Conservation (phyloP, 2,888 invertebrate genomes). For the Synanthedon formicaeformis region DNA sequence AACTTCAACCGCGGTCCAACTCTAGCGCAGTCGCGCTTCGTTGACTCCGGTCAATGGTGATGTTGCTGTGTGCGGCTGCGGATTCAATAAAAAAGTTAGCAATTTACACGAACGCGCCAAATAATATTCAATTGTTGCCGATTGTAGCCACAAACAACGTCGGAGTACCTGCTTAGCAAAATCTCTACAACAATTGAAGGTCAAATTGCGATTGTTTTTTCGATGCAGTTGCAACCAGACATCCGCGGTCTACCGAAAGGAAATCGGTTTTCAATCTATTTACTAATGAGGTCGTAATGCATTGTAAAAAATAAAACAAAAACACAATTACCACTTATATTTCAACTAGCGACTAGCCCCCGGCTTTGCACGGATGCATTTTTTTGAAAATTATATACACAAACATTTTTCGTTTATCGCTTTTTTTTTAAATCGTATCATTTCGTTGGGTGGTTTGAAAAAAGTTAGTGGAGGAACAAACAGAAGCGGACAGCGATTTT, state of each 20-base stretch:
- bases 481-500: no score
- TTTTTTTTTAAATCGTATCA: no score
- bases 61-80: conserved; percentile 9
- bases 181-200: conserved; percentile 40
- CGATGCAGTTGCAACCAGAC: conserved; percentile 34
- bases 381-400: no score
- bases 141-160: conserved; percentile 5
- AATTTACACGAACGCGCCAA: conserved; percentile 10
- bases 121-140: conserved; percentile 26
- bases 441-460: no score
- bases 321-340: conserved; percentile 27
- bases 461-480: no score
- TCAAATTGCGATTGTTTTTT: conserved; percentile 34
- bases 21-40: conserved; percentile 14
- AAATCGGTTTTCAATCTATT: conserved; percentile 37
- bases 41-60: conserved; percentile 12
- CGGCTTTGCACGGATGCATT: no score
- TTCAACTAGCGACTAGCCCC: conserved; percentile 31
- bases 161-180: conserved; percentile 13
- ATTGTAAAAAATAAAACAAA: conserved; percentile 46
- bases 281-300: conserved; percentile 42
- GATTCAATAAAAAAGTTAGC: conserved; percentile 11
- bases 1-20: conserved; percentile 2
- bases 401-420: no score
- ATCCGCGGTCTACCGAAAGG: conserved; percentile 27